Conservation (phyloP, 2,888 invertebrate genomes). For the Thecocarcelia acutangulata region DNA sequence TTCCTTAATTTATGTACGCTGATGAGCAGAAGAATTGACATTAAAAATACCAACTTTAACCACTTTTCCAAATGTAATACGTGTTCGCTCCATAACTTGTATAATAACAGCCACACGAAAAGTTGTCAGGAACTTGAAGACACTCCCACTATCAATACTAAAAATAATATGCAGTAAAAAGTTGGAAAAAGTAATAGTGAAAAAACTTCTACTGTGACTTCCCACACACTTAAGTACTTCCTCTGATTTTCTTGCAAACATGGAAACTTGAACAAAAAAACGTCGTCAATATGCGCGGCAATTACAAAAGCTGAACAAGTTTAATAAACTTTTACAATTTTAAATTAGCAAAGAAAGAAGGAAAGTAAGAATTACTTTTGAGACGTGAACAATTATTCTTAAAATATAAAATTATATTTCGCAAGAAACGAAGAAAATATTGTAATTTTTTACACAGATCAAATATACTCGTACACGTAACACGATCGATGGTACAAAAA, state of each 20-base stretch:
- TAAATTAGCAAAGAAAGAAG: not conserved
- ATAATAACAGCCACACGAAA: slow-evolving; percentile 21
- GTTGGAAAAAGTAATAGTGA: not conserved
- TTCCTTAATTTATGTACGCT: slow-evolving; percentile 65
- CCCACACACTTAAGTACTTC: slow-evolving; percentile 47
- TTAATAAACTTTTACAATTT: slow-evolving; percentile 45
- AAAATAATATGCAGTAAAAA: not conserved
- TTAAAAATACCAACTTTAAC: slow-evolving; percentile 52
- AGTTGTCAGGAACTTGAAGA: slow-evolving; percentile 19
- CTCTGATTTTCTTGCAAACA: slow-evolving; percentile 6
- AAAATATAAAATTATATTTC: too few species aligned
- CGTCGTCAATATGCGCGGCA: slow-evolving; percentile 24
- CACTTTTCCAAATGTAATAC: slow-evolving; percentile 44
- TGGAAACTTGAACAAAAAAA: slow-evolving; percentile 14
- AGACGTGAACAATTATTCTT: not conserved
- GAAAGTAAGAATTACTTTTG: not conserved
- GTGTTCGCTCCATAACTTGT: slow-evolving; percentile 29
- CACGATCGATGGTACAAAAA: too few species aligned
- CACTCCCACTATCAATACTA: slow-evolving; percentile 23
- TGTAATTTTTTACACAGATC: too few species aligned
- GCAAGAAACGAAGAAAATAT: too few species aligned
- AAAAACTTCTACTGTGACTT: slow-evolving; percentile 48
- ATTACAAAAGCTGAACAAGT: slow-evolving; percentile 25
- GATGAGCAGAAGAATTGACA: slow-evolving; percentile 44
- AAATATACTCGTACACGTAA: too few species aligned